Conservation (phyloP, 2,888 invertebrate species). For the Oligia latruncula region DNA sequence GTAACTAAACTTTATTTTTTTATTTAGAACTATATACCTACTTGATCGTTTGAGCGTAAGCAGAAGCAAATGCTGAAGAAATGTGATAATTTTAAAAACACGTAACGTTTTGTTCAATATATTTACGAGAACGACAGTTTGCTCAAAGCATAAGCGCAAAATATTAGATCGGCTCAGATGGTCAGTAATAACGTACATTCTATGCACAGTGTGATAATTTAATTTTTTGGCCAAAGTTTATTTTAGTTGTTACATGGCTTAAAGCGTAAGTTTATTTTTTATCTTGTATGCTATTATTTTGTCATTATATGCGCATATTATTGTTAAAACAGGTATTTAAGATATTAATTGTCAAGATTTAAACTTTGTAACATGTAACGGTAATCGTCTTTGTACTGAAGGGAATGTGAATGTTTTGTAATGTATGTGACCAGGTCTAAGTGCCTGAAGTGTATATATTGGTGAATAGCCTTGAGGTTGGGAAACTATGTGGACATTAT, state of each 20-base stretch:
- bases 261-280: slow-evolving; percentile 72
- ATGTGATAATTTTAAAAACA: slow-evolving; percentile 50
- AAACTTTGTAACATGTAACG: slow-evolving; percentile 41
- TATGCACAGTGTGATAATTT: slow-evolving; percentile 79
- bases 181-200: slow-evolving; percentile 65
- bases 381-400: slow-evolving; percentile 56
- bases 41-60: slow-evolving; percentile 56
- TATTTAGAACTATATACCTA: slow-evolving; percentile 28
- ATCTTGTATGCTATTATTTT: slow-evolving; percentile 53
- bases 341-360: slow-evolving; percentile 47
- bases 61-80: slow-evolving; percentile 13
- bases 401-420: slow-evolving; percentile 25
- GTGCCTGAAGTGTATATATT: slow-evolving; percentile 21
- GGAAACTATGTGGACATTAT: neutral
- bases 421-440: slow-evolving; percentile 18
- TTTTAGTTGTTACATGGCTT: slow-evolving; percentile 79
- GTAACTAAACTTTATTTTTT: slow-evolving; percentile 66
- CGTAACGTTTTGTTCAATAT: slow-evolving; percentile 25
- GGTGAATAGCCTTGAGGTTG: slow-evolving; percentile 25
- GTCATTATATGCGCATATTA: slow-evolving; percentile 33
- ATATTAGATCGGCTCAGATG: slow-evolving; percentile 55
- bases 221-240: slow-evolving; percentile 84
- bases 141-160: slow-evolving; percentile 56
- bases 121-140: slow-evolving; percentile 34
- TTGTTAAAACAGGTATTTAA: slow-evolving; percentile 45